These are phyloP conservation scores for Phaedon cochleariae DNA, from an alignment of 2,888 invertebrate genomes.

Conservation along the genomic window DNA sequence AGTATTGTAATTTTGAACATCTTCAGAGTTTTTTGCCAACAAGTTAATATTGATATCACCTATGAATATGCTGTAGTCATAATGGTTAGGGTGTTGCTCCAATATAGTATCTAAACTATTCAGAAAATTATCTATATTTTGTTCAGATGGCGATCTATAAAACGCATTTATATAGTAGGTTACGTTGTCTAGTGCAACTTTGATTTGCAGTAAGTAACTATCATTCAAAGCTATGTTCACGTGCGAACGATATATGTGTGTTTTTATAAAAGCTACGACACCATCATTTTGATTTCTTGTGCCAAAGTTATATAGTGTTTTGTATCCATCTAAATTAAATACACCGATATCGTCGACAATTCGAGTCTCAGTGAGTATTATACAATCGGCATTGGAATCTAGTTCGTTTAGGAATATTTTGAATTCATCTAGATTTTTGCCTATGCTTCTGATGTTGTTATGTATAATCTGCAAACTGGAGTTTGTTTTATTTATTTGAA, in stretches of 20 bases:
- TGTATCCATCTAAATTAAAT: neutral
- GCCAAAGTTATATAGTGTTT: neutral
- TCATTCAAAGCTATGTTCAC: neutral
- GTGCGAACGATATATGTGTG: constrained; percentile 1
- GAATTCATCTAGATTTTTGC: neutral
- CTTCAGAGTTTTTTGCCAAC: neutral
- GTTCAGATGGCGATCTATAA: neutral
- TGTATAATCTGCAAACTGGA: neutral
- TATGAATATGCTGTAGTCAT: neutral
- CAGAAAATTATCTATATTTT: neutral
- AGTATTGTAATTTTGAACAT: neutral
- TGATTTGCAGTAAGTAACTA: constrained; percentile 3
- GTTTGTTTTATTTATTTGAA: neutral
- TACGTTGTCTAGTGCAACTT: neutral
- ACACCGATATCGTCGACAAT: neutral
- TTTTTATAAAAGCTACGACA: neutral
- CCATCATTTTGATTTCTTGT: neutral
- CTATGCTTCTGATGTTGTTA: constrained; percentile 7
- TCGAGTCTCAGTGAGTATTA: neutral
- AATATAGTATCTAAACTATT: neutral
- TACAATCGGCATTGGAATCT: neutral
- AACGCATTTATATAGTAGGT: constrained; percentile 2
- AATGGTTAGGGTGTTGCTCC: neutral
- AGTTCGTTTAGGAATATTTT: neutral
- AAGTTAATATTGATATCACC: constrained; percentile 3